These are phyloP conservation scores for Phrynosoma blainvillii DNA, from an alignment of 2,113 vertebrate species.

Conservation along the genomic window DNA sequence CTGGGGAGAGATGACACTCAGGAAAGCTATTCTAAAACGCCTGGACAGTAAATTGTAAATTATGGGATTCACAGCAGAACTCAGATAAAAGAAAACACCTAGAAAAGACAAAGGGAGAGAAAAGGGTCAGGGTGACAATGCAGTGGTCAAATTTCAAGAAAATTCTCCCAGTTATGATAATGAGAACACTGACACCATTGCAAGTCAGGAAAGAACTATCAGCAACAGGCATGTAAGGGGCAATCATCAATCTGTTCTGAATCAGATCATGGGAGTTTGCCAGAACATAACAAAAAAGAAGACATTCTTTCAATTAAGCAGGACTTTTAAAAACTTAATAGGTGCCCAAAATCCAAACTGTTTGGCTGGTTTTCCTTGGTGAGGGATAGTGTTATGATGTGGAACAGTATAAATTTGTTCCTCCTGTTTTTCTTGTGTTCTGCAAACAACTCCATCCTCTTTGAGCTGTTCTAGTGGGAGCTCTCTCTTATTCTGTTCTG, in stretches of 20 bases:
- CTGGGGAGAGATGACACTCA: constrained; percentile 66
- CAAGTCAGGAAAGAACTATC: neutral
- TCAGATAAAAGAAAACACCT: constrained; percentile 84
- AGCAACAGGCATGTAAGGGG: neutral
- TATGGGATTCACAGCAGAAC: constrained; percentile 81
- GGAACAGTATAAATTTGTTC: neutral
- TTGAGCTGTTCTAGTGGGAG: neutral
- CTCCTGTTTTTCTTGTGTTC: neutral
- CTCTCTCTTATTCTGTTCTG: neutral
- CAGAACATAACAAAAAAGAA: too few relatives aligned
- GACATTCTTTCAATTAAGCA: too few relatives aligned
- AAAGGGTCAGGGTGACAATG: neutral
- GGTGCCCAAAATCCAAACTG: neutral
- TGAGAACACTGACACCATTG: neutral
- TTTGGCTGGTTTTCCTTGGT: neutral
- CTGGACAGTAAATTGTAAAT: constrained; percentile 81
- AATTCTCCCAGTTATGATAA: neutral
- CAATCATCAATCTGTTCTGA: neutral
- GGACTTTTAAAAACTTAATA: neutral
- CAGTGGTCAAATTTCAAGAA: neutral
- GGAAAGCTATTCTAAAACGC: constrained; percentile 78
- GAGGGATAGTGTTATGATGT: neutral
- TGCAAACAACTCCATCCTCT: neutral
- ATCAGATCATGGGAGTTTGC: neutral
- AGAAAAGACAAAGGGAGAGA: neutral